Base-by-base conservation (phyloP, 2,797 vertebrate species). In the Rhinophrynus dorsalis region DNA sequence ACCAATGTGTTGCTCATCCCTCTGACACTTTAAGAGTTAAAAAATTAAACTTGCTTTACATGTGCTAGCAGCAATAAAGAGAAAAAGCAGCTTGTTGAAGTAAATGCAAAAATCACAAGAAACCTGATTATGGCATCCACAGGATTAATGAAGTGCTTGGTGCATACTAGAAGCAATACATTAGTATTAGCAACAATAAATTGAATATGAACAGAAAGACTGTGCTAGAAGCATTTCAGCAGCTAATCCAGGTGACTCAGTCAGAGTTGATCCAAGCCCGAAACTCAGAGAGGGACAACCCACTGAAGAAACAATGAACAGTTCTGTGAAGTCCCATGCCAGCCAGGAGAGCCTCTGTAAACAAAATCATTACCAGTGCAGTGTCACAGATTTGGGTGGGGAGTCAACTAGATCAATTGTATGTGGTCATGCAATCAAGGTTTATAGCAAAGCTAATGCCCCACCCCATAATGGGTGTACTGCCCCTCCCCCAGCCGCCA, bases 211-310 rank as follows among this genome's bases (percentile, higher is more conserved):
- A n/a, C n/a, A n/a, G n/a, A n/a, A n/a, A n/a, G n/a, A n/a, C n/a
- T n/a, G n/a, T n/a, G n/a, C n/a, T n/a, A n/a, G n/a, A n/a, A n/a
- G n/a, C n/a, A n/a, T n/a, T n/a, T n/a, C n/a, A n/a, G 3, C 81
- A 99, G 97, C 89, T 99, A 75, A 97, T 99, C 78, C 91, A 93
- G 57, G 90, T 98, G 61, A 97, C 94, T 21, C 97, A 98, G 77
- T 89, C 93, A 1, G 96, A 98, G 67, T 81, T 92, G 44, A 92
- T 92, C 67, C 95, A 97, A 68, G 93, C 96, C 56, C 96, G 78
- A 99, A 99, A 81, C 89, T 92, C 75, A 92, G 94, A 75, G 96
- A 96, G 13, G 80, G 90, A 71, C 91, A 94, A 48, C 78, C 88
- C 64, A 71, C 85, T 0, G 96, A 96, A 40, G 93, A 95, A 40